phyloP scores from a whole-genome alignment of 2,113 vertebrate genomes.

The Oryzias woworae region DNA sequence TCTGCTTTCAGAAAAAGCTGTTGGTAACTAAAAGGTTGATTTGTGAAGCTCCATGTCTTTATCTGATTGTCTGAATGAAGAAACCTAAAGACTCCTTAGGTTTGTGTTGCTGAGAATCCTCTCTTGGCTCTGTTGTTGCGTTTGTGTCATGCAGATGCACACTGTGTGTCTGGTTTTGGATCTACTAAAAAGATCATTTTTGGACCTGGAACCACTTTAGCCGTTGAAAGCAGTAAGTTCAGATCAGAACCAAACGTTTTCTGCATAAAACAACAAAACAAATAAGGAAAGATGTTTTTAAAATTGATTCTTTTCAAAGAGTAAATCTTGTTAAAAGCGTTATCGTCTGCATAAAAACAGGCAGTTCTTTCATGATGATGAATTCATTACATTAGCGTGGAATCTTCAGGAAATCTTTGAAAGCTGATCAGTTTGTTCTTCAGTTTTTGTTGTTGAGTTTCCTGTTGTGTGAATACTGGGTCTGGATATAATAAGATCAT shows the following conservation, averaged over 20 bases:
- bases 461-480: not conserved
- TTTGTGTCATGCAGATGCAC: not conserved
- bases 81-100: not conserved
- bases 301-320: too few species aligned
- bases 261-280: not conserved
- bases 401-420: too few species aligned
- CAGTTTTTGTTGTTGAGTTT: not conserved
- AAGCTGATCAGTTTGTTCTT: not conserved
- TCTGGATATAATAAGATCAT: not conserved
- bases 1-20: too few species aligned
- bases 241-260: not conserved
- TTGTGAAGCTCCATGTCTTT: too few species aligned
- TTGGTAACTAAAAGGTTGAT: too few species aligned
- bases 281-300: not conserved
- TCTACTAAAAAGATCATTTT: not conserved
- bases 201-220: constrained; percentile 3
- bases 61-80: not conserved
- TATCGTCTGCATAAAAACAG: too few species aligned
- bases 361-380: too few species aligned
- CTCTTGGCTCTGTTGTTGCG: not conserved
- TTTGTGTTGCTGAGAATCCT: not conserved
- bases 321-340: too few species aligned
- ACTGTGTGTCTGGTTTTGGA: not conserved
- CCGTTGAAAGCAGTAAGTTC: constrained; percentile 12
- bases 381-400: too few species aligned